Percentiles rank a stretch among this genome's conserved stretches.
Conservation (phyloP, 2,797 vertebrate genomes). For the Phoxinus dragarum region DNA sequence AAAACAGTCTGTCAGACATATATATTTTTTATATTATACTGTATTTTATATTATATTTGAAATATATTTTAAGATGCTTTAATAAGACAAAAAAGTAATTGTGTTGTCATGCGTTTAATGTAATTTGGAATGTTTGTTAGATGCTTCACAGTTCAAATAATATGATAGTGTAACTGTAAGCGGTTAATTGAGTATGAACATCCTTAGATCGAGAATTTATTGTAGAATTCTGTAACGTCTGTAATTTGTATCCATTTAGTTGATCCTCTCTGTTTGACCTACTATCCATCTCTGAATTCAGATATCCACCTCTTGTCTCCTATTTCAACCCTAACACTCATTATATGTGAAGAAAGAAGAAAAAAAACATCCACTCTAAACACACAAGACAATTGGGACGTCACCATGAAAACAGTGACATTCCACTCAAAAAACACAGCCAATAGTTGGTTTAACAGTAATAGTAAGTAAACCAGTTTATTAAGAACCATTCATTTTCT, state of each 20-base stretch:
- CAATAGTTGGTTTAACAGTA: slow-evolving; percentile 7
- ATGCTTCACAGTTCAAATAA: slow-evolving; percentile 5
- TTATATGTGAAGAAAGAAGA: not conserved
- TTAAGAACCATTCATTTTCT: slow-evolving; percentile 15
- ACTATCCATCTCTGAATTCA: not conserved
- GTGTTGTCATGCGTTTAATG: not conserved
- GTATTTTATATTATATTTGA: too few species aligned
- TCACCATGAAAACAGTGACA: not conserved
- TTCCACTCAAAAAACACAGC: not conserved
- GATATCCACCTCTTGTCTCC: not conserved
- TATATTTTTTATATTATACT: too few species aligned
- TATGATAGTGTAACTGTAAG: not conserved
- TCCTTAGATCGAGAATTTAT: not conserved
- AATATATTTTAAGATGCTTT: not conserved
- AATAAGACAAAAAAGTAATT: not conserved
- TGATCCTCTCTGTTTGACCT: not conserved
- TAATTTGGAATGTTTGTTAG: slow-evolving; percentile 22
- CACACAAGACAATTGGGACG: not conserved
- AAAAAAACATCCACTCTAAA: not conserved
- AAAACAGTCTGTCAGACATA: not conserved
- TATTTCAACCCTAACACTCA: slow-evolving; percentile 1
- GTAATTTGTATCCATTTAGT: not conserved
- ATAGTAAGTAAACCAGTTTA: not conserved
- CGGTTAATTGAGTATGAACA: not conserved
- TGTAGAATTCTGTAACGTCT: not conserved